phyloP scores from a whole-genome alignment of 2,113 vertebrate genomes.

The Acinonyx jubatus region DNA sequence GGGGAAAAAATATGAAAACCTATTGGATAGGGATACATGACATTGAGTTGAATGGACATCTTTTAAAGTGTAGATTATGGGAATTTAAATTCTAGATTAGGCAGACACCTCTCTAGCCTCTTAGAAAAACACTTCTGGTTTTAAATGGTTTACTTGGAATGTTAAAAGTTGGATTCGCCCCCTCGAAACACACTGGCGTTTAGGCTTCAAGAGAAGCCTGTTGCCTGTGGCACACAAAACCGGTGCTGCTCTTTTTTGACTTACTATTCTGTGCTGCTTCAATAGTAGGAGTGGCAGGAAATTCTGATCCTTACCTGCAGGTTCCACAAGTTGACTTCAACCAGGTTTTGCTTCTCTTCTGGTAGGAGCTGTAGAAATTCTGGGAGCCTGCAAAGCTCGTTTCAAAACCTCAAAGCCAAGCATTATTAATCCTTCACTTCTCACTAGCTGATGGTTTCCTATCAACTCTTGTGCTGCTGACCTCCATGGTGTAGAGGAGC shows the following conservation, averaged over 20 bases:
- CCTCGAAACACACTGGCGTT: not conserved
- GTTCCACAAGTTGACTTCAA: not conserved
- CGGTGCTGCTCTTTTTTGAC: not conserved
- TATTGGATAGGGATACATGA: not conserved
- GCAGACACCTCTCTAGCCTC: not conserved
- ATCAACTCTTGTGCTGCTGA: not conserved
- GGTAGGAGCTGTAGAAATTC: not conserved
- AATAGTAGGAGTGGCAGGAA: not conserved
- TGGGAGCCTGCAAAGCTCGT: not conserved
- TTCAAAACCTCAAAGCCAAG: not conserved
- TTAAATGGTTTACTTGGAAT: not conserved
- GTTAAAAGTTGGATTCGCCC: not conserved
- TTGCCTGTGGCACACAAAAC: not conserved
- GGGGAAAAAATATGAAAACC: not conserved
- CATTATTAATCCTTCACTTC: not conserved
- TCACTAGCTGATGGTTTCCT: not conserved
- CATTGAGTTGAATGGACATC: not conserved
- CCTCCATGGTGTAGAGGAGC: not conserved
- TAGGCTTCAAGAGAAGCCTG: not conserved
- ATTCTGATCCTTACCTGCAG: not conserved
- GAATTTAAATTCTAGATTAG: not conserved
- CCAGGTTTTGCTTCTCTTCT: not conserved
- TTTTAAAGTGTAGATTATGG: not conserved
- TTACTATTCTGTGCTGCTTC: not conserved
- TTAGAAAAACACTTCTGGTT: not conserved